These are phyloP conservation scores for Glandiceps talaboti DNA, from an alignment of 53 echinoderm and acorn worm species.

Conservation along the genomic window DNA sequence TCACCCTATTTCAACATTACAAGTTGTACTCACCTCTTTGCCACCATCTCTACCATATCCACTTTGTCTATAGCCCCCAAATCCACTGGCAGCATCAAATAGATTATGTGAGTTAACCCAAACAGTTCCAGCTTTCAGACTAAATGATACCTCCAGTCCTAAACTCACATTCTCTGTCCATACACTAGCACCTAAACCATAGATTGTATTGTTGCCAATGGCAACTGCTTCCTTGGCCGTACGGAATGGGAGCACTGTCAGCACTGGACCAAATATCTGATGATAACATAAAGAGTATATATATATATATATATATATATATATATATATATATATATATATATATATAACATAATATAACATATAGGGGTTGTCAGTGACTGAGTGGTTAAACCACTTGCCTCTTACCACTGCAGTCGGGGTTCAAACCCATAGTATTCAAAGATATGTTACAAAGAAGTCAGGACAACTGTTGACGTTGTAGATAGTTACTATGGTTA, in stretches of 20 bases:
- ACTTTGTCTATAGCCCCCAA: slow-evolving; percentile 94
- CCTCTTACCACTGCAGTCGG: too few relatives aligned
- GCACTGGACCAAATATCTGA: slow-evolving; percentile 97
- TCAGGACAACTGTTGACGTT: too few relatives aligned
- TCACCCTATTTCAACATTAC: too few relatives aligned
- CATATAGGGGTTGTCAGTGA: neutral
- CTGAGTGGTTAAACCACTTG: too few relatives aligned
- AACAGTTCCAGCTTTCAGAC: slow-evolving; percentile 82
- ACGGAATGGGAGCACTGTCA: slow-evolving; percentile 82
- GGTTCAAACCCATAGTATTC: too few relatives aligned
- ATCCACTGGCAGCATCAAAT: slow-evolving; percentile 96
- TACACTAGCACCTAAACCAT: slow-evolving; percentile 89
- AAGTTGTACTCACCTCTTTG: slow-evolving; percentile 75
- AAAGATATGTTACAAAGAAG: too few relatives aligned
- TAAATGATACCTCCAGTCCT: slow-evolving; percentile 69
- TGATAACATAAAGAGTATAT: too few relatives aligned
- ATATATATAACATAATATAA: too few relatives aligned
- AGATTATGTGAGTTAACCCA: slow-evolving; percentile 96
- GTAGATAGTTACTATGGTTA: too few relatives aligned
- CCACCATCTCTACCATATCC: slow-evolving; percentile 95
- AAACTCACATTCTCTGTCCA: slow-evolving; percentile 97
- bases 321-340: too few relatives aligned
- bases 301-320: too few relatives aligned
- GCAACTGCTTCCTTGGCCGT: slow-evolving; percentile 96
- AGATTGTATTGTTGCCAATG: slow-evolving; percentile 86